Evolutionary conservation across 2,888 invertebrate genomes (phyloP).

Genomic region (Clitarchus hookeri): DNA sequence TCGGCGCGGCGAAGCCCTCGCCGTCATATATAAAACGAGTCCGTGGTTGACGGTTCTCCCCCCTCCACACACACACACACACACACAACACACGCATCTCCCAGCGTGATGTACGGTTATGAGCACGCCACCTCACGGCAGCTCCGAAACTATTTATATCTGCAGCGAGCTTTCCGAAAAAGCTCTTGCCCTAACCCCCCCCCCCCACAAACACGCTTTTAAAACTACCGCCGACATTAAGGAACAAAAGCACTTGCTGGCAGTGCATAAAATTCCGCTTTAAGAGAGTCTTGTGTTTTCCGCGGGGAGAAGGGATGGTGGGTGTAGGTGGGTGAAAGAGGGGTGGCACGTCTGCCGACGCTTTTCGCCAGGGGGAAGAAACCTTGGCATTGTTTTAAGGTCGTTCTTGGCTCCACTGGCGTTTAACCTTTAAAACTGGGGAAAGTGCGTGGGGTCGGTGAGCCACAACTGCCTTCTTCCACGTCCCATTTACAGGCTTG

Average conservation of each 20-base stretch:
- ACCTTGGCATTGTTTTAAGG: not conserved
- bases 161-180: not conserved
- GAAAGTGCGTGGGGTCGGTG: not conserved
- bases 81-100: not conserved
- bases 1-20: too few species aligned
- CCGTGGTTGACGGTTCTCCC: not conserved
- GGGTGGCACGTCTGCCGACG: not conserved
- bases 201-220: not conserved
- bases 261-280: conserved; percentile 14
- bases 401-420: not conserved
- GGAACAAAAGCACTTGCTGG: conserved; percentile 9
- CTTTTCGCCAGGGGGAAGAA: not conserved
- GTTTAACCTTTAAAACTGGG: not conserved
- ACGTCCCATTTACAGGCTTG: too few species aligned
- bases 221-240: not conserved
- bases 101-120: conserved; percentile 10
- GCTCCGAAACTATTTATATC: not conserved
- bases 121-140: not conserved
- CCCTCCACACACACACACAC: not conserved
- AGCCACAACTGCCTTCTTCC: not conserved
- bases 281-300: not conserved
- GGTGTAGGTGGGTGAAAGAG: not conserved
- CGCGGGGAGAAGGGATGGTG: not conserved
- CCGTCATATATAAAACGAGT: not conserved
- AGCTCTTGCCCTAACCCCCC: not conserved